Conservation (phyloP, 1,140 invertebrate species). For the Macrobrachium rosenbergii region DNA sequence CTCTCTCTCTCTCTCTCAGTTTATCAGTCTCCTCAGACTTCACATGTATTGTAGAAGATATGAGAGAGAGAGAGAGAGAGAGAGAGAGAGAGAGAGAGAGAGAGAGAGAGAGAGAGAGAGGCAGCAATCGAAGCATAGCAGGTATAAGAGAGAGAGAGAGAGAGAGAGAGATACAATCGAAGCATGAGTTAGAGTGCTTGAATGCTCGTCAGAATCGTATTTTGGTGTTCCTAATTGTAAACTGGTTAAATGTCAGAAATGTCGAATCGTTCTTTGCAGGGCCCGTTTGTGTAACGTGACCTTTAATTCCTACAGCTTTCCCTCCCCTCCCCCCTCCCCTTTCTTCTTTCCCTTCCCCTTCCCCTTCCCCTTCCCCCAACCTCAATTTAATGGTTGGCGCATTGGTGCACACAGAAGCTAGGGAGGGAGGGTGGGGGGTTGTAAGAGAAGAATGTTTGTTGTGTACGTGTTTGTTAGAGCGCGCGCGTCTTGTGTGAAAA, state of each 20-base stretch:
- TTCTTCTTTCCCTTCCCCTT: background rate
- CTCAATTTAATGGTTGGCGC: background rate
- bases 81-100: conserved; percentile 26
- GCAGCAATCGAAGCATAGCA: too few relatives aligned
- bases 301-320: background rate
- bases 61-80: conserved; percentile 15
- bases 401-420: too few relatives aligned
- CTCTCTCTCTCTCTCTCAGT: background rate
- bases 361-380: background rate
- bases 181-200: too few relatives aligned
- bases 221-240: too few relatives aligned
- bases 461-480: too few relatives aligned
- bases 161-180: too few relatives aligned
- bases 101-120: conserved; percentile 18
- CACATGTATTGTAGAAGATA: background rate
- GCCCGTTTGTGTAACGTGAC: background rate
- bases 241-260: too few relatives aligned
- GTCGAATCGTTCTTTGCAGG: too few relatives aligned
- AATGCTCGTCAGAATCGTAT: too few relatives aligned
- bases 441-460: too few relatives aligned
- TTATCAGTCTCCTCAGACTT: background rate
- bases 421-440: too few relatives aligned
- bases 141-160: background rate
- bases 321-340: background rate
- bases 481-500: too few relatives aligned